phyloP scores from a whole-genome alignment of 2,888 invertebrate genomes.

The Acleris sparsana region DNA sequence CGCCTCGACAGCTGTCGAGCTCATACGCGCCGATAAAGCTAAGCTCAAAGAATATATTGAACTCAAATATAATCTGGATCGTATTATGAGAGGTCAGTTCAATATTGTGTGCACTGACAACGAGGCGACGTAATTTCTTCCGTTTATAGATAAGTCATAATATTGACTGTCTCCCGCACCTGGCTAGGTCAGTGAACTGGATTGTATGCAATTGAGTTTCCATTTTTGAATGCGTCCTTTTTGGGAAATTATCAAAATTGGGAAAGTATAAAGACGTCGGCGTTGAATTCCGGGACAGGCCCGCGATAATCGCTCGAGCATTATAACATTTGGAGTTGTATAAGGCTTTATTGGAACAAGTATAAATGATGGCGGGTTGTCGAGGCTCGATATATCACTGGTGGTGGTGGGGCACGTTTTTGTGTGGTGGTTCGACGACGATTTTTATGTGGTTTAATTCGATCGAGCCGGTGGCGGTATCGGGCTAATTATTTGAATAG shows the following conservation, averaged over 20 bases:
- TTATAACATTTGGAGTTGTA: constrained; percentile 48
- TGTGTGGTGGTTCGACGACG: constrained; percentile 57
- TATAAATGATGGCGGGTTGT: constrained; percentile 54
- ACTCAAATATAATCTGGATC: constrained; percentile 63
- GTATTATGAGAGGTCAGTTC: constrained; percentile 78
- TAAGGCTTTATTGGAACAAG: constrained; percentile 61
- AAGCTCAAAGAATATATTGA: constrained; percentile 57
- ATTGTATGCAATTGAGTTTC: constrained; percentile 54
- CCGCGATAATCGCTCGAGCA: constrained; percentile 45
- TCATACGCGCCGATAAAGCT: constrained; percentile 56
- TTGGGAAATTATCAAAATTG: constrained; percentile 53
- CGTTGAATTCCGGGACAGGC: constrained; percentile 46
- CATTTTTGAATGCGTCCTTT: constrained; percentile 56
- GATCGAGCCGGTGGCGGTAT: constrained; percentile 67
- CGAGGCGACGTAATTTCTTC: constrained; percentile 72
- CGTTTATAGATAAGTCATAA: constrained; percentile 71
- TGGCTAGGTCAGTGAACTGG: constrained; percentile 68
- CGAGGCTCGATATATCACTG: constrained; percentile 60
- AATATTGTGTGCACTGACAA: constrained; percentile 61
- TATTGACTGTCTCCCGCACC: constrained; percentile 73
- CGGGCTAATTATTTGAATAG: constrained; percentile 80
- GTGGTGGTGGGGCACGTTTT: constrained; percentile 61
- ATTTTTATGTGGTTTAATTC: constrained; percentile 78
- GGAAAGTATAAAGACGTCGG: constrained; percentile 56
- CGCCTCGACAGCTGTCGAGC: constrained; percentile 62